Conservation (phyloP, 2,888 invertebrate genomes). For the Eudasyphora cyanicolor region DNA sequence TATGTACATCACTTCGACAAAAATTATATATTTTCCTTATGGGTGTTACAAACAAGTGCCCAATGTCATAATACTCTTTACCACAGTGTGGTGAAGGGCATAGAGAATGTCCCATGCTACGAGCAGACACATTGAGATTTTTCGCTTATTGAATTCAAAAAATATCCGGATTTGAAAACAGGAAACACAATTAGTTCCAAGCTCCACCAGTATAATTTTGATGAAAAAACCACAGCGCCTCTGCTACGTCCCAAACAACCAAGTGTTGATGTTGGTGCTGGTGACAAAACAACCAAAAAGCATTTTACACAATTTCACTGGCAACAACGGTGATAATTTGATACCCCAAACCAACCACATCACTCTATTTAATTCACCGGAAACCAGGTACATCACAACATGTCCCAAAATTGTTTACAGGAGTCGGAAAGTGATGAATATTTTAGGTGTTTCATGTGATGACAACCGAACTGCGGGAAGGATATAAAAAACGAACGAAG, state of each 20-base stretch:
- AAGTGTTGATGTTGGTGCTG: too few relatives aligned
- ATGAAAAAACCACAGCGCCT: not conserved
- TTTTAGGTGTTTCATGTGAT: constrained; percentile 12
- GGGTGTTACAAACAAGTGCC: too few relatives aligned
- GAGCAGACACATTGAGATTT: too few relatives aligned
- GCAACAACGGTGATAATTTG: not conserved
- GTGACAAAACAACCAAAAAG: not conserved
- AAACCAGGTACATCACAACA: not conserved
- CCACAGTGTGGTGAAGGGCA: too few relatives aligned
- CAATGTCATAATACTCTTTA: too few relatives aligned
- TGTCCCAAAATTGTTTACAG: constrained; percentile 9
- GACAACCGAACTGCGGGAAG: not conserved
- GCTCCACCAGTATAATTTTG: too few relatives aligned
- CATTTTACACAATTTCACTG: not conserved
- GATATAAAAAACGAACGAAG: not conserved
- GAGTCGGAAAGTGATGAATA: not conserved
- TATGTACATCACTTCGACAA: too few relatives aligned
- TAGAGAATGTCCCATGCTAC: too few relatives aligned
- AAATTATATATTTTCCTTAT: too few relatives aligned
- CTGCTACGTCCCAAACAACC: not conserved
- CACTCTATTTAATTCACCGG: not conserved
- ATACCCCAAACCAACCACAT: not conserved
- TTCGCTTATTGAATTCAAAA: too few relatives aligned
- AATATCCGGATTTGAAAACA: too few relatives aligned
- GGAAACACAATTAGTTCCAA: too few relatives aligned